Conservation (phyloP, 1,140 invertebrate species). For the Papilio helenus region DNA sequence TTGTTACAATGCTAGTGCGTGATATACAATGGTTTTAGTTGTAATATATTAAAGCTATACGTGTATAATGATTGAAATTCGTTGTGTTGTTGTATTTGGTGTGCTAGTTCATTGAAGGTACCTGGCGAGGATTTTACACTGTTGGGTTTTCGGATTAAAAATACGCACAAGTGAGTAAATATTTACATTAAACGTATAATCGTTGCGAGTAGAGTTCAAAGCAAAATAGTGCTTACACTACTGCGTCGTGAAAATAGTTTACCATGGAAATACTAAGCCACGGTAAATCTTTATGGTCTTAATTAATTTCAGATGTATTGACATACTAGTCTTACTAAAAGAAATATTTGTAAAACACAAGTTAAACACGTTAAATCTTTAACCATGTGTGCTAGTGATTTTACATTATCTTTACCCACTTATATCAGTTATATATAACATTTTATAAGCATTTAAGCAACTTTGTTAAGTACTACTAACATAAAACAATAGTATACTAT, state of each 20-base stretch:
- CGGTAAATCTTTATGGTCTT: neutral
- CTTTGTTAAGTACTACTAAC: neutral
- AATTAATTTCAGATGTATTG: neutral
- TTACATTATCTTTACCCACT: neutral
- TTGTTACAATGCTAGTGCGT: slow-evolving; percentile 53
- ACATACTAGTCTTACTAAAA: neutral
- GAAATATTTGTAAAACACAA: neutral
- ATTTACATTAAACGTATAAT: slow-evolving; percentile 57
- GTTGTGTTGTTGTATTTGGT: slow-evolving; percentile 69
- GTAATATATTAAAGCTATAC: slow-evolving; percentile 56
- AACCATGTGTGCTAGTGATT: neutral
- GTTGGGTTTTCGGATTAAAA: slow-evolving; percentile 68
- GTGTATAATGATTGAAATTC: slow-evolving; percentile 69
- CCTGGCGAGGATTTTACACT: slow-evolving; percentile 59
- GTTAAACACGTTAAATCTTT: neutral
- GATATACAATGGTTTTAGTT: slow-evolving; percentile 52
- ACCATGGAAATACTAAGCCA: neutral
- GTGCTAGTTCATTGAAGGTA: slow-evolving; percentile 52
- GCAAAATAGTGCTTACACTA: neutral
- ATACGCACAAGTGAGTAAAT: slow-evolving; percentile 78
- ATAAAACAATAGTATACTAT: neutral
- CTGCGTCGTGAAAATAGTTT: slow-evolving; percentile 4
- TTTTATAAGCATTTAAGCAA: neutral
- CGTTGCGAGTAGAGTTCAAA: slow-evolving; percentile 10
- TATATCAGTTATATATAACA: too few relatives aligned